A percentile compares a stretch with the other conserved stretches of the same genome.
Evolutionary conservation across 2,888 invertebrate genomes (phyloP).

Genomic region (Palloptera scutellata): DNA sequence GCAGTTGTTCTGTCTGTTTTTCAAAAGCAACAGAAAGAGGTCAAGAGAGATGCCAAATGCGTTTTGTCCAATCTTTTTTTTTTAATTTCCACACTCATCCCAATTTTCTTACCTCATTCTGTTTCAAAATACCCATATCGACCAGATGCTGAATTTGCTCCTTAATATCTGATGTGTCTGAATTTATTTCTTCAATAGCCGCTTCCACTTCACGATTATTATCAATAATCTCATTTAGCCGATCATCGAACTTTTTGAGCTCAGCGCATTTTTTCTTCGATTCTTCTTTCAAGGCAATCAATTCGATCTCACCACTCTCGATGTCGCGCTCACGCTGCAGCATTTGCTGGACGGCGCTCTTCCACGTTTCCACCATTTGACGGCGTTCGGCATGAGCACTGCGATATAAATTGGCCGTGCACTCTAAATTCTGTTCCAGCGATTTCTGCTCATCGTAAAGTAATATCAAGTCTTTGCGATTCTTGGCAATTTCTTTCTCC

Average conservation of each 20-base stretch:
- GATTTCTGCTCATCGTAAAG: slow-evolving; percentile 66
- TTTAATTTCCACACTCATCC: not conserved
- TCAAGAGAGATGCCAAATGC: not conserved
- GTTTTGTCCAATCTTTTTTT: not conserved
- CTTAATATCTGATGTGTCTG: slow-evolving; percentile 57
- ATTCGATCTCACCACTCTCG: slow-evolving; percentile 65
- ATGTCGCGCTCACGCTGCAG: slow-evolving; percentile 76
- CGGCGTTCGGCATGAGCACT: slow-evolving; percentile 73
- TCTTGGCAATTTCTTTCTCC: slow-evolving; percentile 66
- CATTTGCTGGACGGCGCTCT: slow-evolving; percentile 73
- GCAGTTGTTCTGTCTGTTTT: slow-evolving; percentile 50
- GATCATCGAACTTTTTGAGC: slow-evolving; percentile 65
- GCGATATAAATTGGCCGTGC: slow-evolving; percentile 65
- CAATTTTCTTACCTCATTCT: slow-evolving; percentile 61
- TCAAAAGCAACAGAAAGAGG: too few species aligned
- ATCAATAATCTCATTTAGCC: slow-evolving; percentile 66
- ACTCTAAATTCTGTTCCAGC: slow-evolving; percentile 68
- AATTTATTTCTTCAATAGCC: slow-evolving; percentile 62
- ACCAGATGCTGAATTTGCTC: slow-evolving; percentile 57
- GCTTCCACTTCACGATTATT: slow-evolving; percentile 67
- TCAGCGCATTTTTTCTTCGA: slow-evolving; percentile 59
- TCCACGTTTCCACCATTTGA: slow-evolving; percentile 77
- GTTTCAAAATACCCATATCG: slow-evolving; percentile 58
- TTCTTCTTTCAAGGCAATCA: slow-evolving; percentile 46
- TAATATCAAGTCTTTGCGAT: slow-evolving; percentile 63